Conservation (phyloP, 1,140 invertebrate genomes). For the Reticulitermes speratus region DNA sequence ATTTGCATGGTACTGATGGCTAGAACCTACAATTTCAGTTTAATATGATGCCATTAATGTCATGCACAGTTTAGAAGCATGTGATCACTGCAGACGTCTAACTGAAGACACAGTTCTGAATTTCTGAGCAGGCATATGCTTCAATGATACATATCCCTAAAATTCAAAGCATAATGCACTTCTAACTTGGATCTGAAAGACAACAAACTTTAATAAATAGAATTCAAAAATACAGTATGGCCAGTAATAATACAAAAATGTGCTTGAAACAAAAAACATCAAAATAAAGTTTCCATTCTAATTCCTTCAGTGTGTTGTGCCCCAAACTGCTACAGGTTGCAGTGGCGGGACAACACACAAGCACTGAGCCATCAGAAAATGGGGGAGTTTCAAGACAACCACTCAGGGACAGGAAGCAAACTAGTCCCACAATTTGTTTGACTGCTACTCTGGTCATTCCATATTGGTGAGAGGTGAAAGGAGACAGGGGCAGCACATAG, state of each 20-base stretch:
- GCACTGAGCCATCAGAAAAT: background rate
- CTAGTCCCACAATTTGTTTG: background rate
- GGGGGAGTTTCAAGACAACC: background rate
- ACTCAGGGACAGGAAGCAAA: too few species aligned
- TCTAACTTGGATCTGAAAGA: background rate
- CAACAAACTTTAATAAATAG: background rate
- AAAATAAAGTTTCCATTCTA: background rate
- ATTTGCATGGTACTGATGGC: background rate
- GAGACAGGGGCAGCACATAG: background rate
- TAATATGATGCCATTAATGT: background rate
- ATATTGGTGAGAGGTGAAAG: background rate
- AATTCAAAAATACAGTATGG: background rate
- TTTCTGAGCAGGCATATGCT: background rate
- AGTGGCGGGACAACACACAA: background rate
- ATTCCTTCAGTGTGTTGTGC: too few species aligned
- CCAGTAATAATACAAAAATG: background rate
- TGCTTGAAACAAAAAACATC: background rate
- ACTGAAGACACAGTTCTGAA: background rate
- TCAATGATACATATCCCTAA: background rate
- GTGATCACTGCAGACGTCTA: slow-evolving; percentile 10
- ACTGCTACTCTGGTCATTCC: background rate
- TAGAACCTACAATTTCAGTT: background rate
- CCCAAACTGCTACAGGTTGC: background rate
- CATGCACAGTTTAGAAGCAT: background rate
- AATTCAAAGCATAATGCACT: background rate